Evolutionary conservation across 2,113 vertebrate genomes (phyloP).

Genomic region (Phalacrocorax aristotelis): DNA sequence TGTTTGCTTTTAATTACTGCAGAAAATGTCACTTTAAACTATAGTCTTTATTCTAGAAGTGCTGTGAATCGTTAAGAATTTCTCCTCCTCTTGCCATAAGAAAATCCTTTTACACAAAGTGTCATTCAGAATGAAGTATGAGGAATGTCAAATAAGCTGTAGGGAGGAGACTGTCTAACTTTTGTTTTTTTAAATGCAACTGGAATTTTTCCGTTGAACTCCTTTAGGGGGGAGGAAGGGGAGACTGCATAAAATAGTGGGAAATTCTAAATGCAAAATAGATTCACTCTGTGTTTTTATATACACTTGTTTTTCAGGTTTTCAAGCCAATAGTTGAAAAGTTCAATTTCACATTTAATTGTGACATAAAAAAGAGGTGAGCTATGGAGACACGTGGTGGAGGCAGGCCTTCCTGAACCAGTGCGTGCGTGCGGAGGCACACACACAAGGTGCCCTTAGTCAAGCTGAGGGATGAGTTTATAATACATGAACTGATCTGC

Average conservation of each 20-base stretch:
- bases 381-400: not conserved
- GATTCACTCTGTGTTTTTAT: not conserved
- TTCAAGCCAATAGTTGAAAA: slow-evolving; percentile 92
- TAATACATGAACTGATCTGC: not conserved
- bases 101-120: not conserved
- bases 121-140: not conserved
- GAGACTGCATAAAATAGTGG: not conserved
- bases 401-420: not conserved
- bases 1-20: not conserved
- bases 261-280: not conserved
- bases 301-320: slow-evolving; percentile 78
- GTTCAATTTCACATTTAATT: slow-evolving; percentile 90
- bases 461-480: not conserved
- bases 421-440: not conserved
- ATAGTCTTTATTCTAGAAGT: not conserved
- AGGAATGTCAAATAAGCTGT: not conserved
- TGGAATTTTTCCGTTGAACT: not conserved
- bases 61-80: not conserved
- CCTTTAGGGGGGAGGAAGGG: no score
- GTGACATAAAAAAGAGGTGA: slow-evolving; percentile 91
- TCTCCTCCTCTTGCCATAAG: not conserved
- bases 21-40: not conserved
- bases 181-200: not conserved
- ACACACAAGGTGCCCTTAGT: not conserved
- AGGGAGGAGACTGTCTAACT: not conserved